Conservation (phyloP, 1,140 invertebrate genomes). For the Neocloeon triangulifer region DNA sequence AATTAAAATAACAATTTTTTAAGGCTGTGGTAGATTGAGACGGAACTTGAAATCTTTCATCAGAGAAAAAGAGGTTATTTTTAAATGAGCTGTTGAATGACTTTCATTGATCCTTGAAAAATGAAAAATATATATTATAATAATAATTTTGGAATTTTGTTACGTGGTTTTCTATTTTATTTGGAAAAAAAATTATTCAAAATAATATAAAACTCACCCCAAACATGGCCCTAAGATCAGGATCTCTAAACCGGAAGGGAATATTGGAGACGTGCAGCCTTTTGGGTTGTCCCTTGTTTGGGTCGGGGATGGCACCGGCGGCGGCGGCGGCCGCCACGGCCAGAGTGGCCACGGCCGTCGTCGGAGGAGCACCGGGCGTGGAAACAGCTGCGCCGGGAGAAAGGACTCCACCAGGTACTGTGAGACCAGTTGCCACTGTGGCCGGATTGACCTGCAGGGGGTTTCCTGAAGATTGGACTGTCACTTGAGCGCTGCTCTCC, state of each 20-base stretch:
- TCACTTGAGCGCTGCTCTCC: too few species aligned
- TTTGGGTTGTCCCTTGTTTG: conserved; percentile 46
- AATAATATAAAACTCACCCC: conserved; percentile 68
- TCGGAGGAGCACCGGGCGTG: conserved; percentile 18
- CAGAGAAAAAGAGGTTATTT: not conserved
- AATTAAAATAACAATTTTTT: too few species aligned
- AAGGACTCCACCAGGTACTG: too few species aligned
- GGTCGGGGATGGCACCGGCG: conserved; percentile 8
- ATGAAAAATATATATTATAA: conserved; percentile 1
- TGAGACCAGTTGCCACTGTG: too few species aligned
- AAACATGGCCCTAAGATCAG: conserved; percentile 91
- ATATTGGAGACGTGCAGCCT: conserved; percentile 93
- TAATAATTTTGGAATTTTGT: too few species aligned
- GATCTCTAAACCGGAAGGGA: conserved; percentile 95
- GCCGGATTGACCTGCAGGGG: too few species aligned
- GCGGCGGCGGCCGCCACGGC: conserved; percentile 16
- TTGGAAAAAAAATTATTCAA: too few species aligned
- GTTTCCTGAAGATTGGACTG: too few species aligned
- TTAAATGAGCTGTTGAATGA: not conserved
- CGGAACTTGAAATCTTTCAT: not conserved
- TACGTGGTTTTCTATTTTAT: too few species aligned
- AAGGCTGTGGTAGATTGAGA: too few species aligned
- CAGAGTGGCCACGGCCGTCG: conserved; percentile 18
- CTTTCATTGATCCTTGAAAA: not conserved
- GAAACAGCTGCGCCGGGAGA: conserved; percentile 27